Base-by-base conservation (phyloP, 2,113 vertebrate genomes). In the Psophia crepitans region DNA sequence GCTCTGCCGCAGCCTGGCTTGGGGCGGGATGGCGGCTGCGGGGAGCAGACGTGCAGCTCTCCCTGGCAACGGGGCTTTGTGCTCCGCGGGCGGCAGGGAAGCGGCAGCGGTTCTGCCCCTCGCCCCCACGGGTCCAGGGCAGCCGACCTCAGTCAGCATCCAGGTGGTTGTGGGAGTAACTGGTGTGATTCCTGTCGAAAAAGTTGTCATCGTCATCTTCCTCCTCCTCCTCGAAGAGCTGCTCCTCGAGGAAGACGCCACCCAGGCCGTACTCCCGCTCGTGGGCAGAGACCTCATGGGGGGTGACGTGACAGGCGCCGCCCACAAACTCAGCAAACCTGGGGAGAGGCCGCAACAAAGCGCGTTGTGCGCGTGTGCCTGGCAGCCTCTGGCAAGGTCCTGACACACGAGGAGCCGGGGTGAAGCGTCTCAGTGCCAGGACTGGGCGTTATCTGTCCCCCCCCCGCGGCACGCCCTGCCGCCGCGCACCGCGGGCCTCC, bases 301-400 rank as follows among this genome's bases (percentile, higher is more conserved):
- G 93, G 80, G 98, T 98, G 87, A 99, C 90, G 28, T 99, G 99
- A 24, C 96, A 98, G 28, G 98, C 98, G 1, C 99, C 99, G 90
- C 99, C 98, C 17, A 99, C 94, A 58, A 99, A 99, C 61, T 99
- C 99, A 39, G 99, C 99, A 97, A 99, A 99, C 98, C 99, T 99
- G 97, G 64, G 30, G 15, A 74, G 37, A 57, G 84, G 7, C 54
- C 86, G 0, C 2, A 12, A 30, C 58, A 66, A 7, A 71, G 19
- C 2, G 0, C 0, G 0, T 8, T 53, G 53, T 9, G 32, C 27
- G 20, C 1, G 1, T 8, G 1, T 1, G 19, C 30, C n/a, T 1
- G 3, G 37, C 0, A 1, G 21, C 61, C 26, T 39, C 88, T 12
- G 3, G 43, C 1, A 1, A 76, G 32, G 27, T 35, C 35, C 43